Conservation (phyloP, 2,797 vertebrate species). For the Molossus alvarezi region DNA sequence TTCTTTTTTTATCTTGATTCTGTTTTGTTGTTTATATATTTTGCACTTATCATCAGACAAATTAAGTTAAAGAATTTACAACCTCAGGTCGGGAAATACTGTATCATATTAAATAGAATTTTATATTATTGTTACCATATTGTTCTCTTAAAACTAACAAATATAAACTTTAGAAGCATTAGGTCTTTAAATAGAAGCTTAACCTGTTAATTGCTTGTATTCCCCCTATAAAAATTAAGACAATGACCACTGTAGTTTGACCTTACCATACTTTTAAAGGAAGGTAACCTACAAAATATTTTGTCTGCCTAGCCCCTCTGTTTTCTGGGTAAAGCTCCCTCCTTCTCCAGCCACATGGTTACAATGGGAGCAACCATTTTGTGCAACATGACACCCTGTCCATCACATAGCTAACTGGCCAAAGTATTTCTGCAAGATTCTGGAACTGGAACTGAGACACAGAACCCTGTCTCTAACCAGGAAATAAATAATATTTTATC, state of each 20-base stretch:
- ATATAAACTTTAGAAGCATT: slow-evolving; percentile 38
- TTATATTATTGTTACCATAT: slow-evolving; percentile 21
- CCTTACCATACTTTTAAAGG: not conserved
- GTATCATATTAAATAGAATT: not conserved
- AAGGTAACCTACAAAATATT: not conserved
- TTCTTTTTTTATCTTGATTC: slow-evolving; percentile 4
- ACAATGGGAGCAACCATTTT: not conserved
- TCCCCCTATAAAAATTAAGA: slow-evolving; percentile 42
- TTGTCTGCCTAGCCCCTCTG: not conserved
- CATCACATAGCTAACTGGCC: not conserved
- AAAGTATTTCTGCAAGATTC: not conserved
- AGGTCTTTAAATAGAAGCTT: not conserved
- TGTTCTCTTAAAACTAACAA: slow-evolving; percentile 48
- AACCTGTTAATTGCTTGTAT: not conserved
- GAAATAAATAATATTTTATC: not conserved
- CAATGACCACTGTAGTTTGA: slow-evolving; percentile 25
- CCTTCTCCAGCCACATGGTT: not conserved
- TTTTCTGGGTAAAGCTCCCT: not conserved
- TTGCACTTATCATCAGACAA: not conserved
- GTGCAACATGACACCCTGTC: not conserved
- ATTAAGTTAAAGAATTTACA: slow-evolving; percentile 33
- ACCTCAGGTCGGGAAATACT: not conserved
- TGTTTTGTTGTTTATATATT: not conserved
- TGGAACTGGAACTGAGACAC: not conserved
- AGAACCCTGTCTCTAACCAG: not conserved